These are phyloP conservation scores for Clytia hemisphaerica DNA, from an alignment of 30 jellyfish, hydroid and myxozoan genomes.

Conservation along the genomic window DNA sequence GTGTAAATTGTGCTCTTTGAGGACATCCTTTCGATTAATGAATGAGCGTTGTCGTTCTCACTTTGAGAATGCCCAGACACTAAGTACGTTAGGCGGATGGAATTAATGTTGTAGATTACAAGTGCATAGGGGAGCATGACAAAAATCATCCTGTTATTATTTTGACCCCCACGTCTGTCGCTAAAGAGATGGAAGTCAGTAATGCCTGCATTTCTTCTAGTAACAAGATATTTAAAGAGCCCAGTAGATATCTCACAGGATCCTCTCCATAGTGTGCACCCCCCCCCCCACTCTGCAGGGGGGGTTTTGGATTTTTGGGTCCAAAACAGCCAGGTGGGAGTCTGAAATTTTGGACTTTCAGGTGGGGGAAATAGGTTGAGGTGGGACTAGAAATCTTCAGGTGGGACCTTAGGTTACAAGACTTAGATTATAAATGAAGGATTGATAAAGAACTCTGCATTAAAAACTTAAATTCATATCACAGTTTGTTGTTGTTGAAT, in stretches of 20 bases:
- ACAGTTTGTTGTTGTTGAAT: too few relatives aligned
- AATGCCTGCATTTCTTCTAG: background rate
- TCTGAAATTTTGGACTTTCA: too few relatives aligned
- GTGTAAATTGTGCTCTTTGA: background rate
- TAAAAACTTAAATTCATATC: too few relatives aligned
- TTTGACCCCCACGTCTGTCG: constrained; percentile 10
- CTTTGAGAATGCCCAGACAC: background rate
- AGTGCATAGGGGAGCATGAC: background rate
- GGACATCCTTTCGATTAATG: background rate
- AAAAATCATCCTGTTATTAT: background rate
- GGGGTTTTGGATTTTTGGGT: too few relatives aligned
- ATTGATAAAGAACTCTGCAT: too few relatives aligned
- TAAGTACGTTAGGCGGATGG: background rate
- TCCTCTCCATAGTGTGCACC: too few relatives aligned
- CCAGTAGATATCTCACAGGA: background rate
- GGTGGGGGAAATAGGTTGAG: too few relatives aligned
- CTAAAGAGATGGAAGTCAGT: background rate
- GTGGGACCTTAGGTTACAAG: too few relatives aligned
- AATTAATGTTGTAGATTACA: background rate
- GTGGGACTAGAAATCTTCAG: too few relatives aligned
- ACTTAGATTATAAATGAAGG: too few relatives aligned
- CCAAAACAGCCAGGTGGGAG: too few relatives aligned
- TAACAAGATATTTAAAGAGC: background rate
- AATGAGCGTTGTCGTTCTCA: background rate
- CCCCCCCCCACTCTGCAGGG: too few relatives aligned